A percentile compares a stretch with the other conserved stretches of the same genome.
These are phyloP conservation scores for Hyles euphorbiae DNA, from an alignment of 1,140 invertebrate species.

Conservation along the genomic window DNA sequence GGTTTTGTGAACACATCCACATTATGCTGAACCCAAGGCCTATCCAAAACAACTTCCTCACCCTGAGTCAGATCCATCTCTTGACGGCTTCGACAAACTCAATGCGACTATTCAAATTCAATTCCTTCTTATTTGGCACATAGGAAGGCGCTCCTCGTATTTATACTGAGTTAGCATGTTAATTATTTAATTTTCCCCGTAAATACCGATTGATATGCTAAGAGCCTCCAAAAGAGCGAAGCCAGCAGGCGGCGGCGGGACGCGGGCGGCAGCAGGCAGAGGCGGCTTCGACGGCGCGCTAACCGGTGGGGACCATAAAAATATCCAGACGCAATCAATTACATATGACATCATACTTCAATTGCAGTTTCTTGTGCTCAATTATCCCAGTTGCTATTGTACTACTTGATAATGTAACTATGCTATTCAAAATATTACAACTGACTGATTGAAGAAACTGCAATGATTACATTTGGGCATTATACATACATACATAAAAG, in stretches of 20 bases:
- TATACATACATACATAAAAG: slow-evolving; percentile 29
- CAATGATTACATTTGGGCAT: slow-evolving; percentile 68
- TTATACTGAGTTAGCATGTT: slow-evolving; percentile 55
- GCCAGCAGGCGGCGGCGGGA: slow-evolving; percentile 52
- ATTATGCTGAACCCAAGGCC: slow-evolving; percentile 72
- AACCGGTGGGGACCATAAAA: slow-evolving; percentile 74
- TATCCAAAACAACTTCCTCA: slow-evolving; percentile 59
- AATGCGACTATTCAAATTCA: slow-evolving; percentile 15
- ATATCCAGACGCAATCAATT: slow-evolving; percentile 76
- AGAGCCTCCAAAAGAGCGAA: slow-evolving; percentile 64
- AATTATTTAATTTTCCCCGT: slow-evolving; percentile 71
- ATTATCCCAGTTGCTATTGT: slow-evolving; percentile 9
- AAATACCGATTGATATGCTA: slow-evolving; percentile 73
- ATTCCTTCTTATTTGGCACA: slow-evolving; percentile 23
- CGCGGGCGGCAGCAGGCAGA: slow-evolving; percentile 53
- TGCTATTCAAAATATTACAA: slow-evolving; percentile 8
- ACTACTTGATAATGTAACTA: slow-evolving; percentile 4
- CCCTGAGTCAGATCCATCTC: slow-evolving; percentile 64
- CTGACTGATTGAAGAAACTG: slow-evolving; percentile 56
- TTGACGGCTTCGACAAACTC: slow-evolving; percentile 42
- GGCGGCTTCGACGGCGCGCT: slow-evolving; percentile 63
- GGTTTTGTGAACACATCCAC: slow-evolving; percentile 72
- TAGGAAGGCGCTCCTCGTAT: slow-evolving; percentile 29
- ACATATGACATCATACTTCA: slow-evolving; percentile 65
- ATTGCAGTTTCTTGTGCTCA: slow-evolving; percentile 67